Base-by-base conservation (phyloP, 2,888 invertebrate species). In the Oasisia sp. region DNA sequence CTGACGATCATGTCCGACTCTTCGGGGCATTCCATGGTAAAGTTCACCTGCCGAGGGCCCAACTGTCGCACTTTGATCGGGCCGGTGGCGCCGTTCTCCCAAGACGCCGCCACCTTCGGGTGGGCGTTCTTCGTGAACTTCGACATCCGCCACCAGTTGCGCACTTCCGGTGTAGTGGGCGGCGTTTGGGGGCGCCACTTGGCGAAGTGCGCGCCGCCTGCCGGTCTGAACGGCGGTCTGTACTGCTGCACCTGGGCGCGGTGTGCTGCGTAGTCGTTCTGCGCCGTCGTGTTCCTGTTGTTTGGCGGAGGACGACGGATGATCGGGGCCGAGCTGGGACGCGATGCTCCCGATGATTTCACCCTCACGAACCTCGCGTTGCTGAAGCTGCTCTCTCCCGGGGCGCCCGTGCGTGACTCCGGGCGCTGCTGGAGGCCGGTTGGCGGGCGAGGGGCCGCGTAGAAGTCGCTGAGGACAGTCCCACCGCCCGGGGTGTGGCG, bases 181-280 rank as follows among this genome's bases (percentile, higher is more conserved):
- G 90, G 38, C 32, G 90, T 19, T 90, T 19, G 32, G 19, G 90
- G 90, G 32, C 90, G 90, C 90, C 90, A 90, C 44, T 45, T 32
- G 44, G n/a, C 32, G 90, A 90, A 90, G 44, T 90, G 90, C 32
- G 44, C 90, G 19, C 90, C 90, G 19, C 90, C 90, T 1, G 90
- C 90, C 90, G 90, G 90, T 32, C 90, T 32, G 90, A 90, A 90
- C 0, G 90, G 38, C 14, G 90, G 90, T n/a, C 74, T 74, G n/a
- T 27, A 74, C 27, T 74, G 74, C 74, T 74, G 74, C 1, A n/a
- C 7, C 27, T 74, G 74, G 74, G 27, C 74, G 27, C 74, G 74
- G 27, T 74, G 74, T 5, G 27, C n/a, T 19, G 74, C 74, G 74
- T 74, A 74, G n/a, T 74, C 74, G 27, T 74, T 74, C 74, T n/a